Evolutionary conservation across 2,888 invertebrate species (phyloP).

Genomic region (Nomada fabriciana): DNA sequence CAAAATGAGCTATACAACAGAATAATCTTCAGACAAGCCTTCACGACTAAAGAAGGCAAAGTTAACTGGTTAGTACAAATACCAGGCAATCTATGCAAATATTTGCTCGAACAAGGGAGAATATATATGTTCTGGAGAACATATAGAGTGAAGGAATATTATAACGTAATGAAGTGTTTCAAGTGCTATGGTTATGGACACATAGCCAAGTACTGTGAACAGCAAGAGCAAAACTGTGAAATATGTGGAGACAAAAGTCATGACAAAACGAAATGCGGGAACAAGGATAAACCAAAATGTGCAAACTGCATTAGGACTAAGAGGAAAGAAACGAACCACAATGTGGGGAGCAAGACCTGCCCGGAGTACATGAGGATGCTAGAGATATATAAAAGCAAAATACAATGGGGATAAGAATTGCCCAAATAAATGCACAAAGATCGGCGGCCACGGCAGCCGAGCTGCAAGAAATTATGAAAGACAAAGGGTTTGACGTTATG

Average conservation of each 20-base stretch:
- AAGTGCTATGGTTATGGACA: not conserved
- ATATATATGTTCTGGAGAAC: not conserved
- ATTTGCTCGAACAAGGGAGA: not conserved
- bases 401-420: not conserved
- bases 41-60: not conserved
- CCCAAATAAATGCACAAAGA: not conserved
- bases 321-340: not conserved
- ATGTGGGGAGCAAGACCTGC: not conserved
- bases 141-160: not conserved
- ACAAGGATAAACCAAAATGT: not conserved
- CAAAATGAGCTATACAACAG: not conserved
- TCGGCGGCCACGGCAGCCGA: no score
- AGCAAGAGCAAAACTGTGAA: not conserved
- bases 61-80: slow-evolving; percentile 15
- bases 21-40: not conserved
- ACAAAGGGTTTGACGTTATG: not conserved
- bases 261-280: not conserved
- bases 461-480: no score
- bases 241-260: not conserved
- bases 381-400: not conserved
- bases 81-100: not conserved
- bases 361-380: not conserved
- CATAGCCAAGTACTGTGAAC: not conserved
- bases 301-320: not conserved
- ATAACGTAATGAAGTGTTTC: not conserved